These are phyloP conservation scores for Petrosia ficiformis DNA, from an alignment of 37 sponge, comb jelly and placozoan genomes.

Conservation along the genomic window DNA sequence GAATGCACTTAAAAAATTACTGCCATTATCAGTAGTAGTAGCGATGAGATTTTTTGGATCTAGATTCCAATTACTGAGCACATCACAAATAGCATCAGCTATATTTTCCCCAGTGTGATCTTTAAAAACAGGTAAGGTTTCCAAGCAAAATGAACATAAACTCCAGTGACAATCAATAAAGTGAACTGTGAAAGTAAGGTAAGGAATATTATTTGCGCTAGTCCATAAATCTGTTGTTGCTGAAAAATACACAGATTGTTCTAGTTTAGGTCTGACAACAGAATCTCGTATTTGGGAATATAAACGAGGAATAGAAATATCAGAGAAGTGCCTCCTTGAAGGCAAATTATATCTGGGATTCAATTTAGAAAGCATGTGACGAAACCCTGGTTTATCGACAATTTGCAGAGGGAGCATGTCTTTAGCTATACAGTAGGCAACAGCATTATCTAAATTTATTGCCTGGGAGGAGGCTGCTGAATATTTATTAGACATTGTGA, in stretches of 20 bases:
- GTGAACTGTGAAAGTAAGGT: constrained; percentile 19
- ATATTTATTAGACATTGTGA: too few relatives aligned
- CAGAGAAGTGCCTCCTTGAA: too few relatives aligned
- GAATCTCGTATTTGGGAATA: too few relatives aligned
- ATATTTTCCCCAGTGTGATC: constrained; percentile 10
- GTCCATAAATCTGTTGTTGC: too few relatives aligned
- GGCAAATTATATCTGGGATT: too few relatives aligned
- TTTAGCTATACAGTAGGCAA: constrained; percentile 19
- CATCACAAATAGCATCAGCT: background rate
- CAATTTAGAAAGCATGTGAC: constrained; percentile 3
- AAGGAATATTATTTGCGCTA: constrained; percentile 5
- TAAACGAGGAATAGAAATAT: too few relatives aligned
- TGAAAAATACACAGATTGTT: background rate
- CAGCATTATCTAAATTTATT: too few relatives aligned
- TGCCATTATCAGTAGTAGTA: background rate
- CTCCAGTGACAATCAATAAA: constrained; percentile 17
- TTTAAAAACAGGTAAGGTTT: background rate
- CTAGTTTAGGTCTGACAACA: background rate
- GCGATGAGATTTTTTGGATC: background rate
- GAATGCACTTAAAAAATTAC: background rate
- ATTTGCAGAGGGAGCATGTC: constrained; percentile 19
- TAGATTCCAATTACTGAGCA: background rate
- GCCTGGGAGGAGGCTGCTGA: too few relatives aligned
- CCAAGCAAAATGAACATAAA: constrained; percentile 10
- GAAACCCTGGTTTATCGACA: constrained; percentile 21